These are phyloP conservation scores for Pampus argenteus DNA, from an alignment of 2,797 vertebrate species.

Conservation along the genomic window DNA sequence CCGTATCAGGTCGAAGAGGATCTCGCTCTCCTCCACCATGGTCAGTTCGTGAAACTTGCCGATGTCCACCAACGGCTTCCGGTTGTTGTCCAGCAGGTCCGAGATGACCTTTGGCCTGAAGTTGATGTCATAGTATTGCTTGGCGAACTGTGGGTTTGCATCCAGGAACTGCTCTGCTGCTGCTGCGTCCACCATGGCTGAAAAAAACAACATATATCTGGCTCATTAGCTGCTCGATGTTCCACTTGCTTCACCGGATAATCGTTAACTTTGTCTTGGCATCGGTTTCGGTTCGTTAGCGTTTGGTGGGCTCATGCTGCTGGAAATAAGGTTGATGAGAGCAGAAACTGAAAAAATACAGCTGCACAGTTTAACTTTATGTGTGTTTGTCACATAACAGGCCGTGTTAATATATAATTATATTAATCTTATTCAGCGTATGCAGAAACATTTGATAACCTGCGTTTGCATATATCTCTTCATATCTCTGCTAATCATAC, in stretches of 20 bases:
- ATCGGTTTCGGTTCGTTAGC: no score
- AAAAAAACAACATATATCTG: neutral
- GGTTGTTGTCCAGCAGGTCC: constrained; percentile 82
- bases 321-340: neutral
- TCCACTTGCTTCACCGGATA: neutral
- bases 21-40: constrained; percentile 89
- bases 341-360: no score
- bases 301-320: no score
- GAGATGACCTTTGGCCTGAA: constrained; percentile 86
- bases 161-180: constrained; percentile 91
- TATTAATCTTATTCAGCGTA: neutral
- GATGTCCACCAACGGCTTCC: constrained; percentile 79
- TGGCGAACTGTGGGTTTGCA: constrained; percentile 88
- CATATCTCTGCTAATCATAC: no score
- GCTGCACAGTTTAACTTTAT: no score
- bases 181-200: constrained; percentile 85
- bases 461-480: no score
- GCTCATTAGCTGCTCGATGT: no score
- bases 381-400: neutral
- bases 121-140: constrained; percentile 86
- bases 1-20: constrained; percentile 90
- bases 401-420: neutral
- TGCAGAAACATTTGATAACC: neutral
- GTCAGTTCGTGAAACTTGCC: constrained; percentile 79
- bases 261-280: neutral